Percentiles rank a stretch among this genome's conserved stretches.
Conservation (phyloP, 2,888 invertebrate genomes). For the Drosophila bunnanda region DNA sequence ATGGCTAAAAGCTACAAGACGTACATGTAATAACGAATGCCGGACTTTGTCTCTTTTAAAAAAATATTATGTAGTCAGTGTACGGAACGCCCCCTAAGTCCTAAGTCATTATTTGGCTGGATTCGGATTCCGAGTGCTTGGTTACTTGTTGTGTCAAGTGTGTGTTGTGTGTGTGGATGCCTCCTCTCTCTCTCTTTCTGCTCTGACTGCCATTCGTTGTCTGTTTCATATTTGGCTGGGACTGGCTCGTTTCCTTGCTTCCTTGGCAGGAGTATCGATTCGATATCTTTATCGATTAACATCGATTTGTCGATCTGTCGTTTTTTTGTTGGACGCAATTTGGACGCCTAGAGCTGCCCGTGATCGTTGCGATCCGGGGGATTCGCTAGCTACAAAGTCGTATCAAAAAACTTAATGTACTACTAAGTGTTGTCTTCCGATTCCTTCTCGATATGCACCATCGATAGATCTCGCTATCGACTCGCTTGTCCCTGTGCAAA, state of each 20-base stretch:
- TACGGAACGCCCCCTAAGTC: constrained; percentile 28
- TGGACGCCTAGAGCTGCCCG: constrained; percentile 58
- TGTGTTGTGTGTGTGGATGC: constrained; percentile 12
- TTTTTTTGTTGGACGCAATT: constrained; percentile 49
- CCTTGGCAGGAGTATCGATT: constrained; percentile 54
- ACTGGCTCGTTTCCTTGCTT: constrained; percentile 5
- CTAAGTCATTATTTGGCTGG: constrained; percentile 38
- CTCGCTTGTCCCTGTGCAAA: constrained; percentile 18
- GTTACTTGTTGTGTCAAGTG: not conserved
- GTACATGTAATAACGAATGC: constrained; percentile 6
- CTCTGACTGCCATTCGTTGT: constrained; percentile 64
- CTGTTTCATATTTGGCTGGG: constrained; percentile 34
- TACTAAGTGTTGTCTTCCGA: constrained; percentile 19
- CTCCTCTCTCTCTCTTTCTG: constrained; percentile 4
- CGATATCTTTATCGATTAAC: constrained; percentile 8
- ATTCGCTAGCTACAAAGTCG: constrained; percentile 72
- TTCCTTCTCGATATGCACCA: constrained; percentile 15
- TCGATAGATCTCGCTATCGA: constrained; percentile 1
- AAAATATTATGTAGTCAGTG: constrained; percentile 16
- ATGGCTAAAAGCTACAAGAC: constrained; percentile 32
- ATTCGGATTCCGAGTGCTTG: constrained; percentile 19
- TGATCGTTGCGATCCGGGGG: constrained; percentile 41
- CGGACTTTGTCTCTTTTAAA: constrained; percentile 27
- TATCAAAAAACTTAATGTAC: constrained; percentile 70
- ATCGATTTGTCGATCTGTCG: constrained; percentile 11